These are phyloP conservation scores for Ecliptopera silaceata DNA, from an alignment of 2,888 invertebrate species.

Conservation along the genomic window DNA sequence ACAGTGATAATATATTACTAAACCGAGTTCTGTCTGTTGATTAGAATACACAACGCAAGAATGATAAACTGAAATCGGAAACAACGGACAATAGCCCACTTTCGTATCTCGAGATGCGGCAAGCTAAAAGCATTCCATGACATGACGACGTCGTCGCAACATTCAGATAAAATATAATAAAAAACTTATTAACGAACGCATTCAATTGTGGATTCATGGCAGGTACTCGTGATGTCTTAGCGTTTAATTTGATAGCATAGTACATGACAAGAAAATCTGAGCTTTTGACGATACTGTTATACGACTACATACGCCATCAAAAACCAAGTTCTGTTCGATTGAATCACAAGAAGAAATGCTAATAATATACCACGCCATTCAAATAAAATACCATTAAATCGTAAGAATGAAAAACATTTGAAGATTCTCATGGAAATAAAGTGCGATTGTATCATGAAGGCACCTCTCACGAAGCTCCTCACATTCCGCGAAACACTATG, in stretches of 20 bases:
- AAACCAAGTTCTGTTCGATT: constrained; percentile 36
- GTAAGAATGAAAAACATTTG: constrained; percentile 33
- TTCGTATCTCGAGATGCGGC: constrained; percentile 55
- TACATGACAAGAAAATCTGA: constrained; percentile 49
- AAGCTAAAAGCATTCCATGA: constrained; percentile 58
- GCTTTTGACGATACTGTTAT: constrained; percentile 36
- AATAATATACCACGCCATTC: constrained; percentile 15
- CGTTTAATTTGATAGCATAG: constrained; percentile 60
- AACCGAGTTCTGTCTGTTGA: constrained; percentile 34
- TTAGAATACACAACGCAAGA: constrained; percentile 45
- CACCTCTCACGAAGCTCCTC: constrained; percentile 56
- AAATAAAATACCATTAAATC: constrained; percentile 4
- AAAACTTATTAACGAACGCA: constrained; percentile 69
- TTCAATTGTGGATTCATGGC: constrained; percentile 67
- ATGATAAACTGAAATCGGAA: constrained; percentile 61
- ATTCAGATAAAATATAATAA: constrained; percentile 49
- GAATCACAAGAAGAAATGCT: constrained; percentile 6
- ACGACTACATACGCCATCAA: constrained; percentile 33
- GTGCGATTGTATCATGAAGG: constrained; percentile 55
- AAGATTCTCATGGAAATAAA: constrained; percentile 52
- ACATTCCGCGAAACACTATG: constrained; percentile 50
- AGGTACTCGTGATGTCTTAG: constrained; percentile 63
- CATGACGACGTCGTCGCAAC: constrained; percentile 45
- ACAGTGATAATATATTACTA: constrained; percentile 18
- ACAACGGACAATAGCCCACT: constrained; percentile 65